Evolutionary conservation across 2,888 invertebrate genomes (phyloP).

Genomic region (Halictus quadricinctus): DNA sequence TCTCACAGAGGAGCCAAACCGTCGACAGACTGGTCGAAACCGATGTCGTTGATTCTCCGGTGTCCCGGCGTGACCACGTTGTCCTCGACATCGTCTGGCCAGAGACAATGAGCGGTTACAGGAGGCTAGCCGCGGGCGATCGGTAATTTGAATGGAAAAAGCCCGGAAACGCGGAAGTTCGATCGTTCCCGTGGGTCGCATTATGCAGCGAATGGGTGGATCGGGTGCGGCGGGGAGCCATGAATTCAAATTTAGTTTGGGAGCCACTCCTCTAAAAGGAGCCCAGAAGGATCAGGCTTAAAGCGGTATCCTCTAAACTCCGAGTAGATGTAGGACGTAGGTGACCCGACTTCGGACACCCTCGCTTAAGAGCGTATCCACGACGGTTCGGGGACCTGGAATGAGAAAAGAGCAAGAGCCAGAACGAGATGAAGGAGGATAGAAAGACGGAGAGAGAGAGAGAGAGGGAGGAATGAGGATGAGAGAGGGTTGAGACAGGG

Average conservation of each 20-base stretch:
- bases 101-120: constrained; percentile 28
- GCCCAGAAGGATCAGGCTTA: constrained; percentile 52
- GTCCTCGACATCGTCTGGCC: not conserved
- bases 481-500: constrained; percentile 6
- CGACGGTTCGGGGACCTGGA: constrained; percentile 35
- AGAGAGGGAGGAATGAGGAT: not conserved
- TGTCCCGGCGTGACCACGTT: constrained; percentile 1
- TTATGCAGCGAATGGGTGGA: constrained; percentile 24
- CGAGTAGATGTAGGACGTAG: constrained; percentile 58
- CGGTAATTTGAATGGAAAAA: constrained; percentile 42
- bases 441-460: not conserved
- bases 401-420: not conserved
- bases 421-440: not conserved
- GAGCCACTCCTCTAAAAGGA: constrained; percentile 35
- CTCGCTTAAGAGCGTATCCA: constrained; percentile 58
- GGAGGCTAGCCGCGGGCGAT: constrained; percentile 15
- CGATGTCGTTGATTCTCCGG: not conserved
- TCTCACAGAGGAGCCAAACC: not conserved
- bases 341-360: constrained; percentile 63
- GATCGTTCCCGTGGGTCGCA: constrained; percentile 25
- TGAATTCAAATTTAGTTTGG: constrained; percentile 54
- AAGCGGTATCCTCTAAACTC: constrained; percentile 57
- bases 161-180: constrained; percentile 24
- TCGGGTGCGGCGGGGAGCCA: not conserved
- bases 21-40: not conserved